Base-by-base conservation (phyloP, 2,888 invertebrate species). In the Zootermopsis nevadensis region DNA sequence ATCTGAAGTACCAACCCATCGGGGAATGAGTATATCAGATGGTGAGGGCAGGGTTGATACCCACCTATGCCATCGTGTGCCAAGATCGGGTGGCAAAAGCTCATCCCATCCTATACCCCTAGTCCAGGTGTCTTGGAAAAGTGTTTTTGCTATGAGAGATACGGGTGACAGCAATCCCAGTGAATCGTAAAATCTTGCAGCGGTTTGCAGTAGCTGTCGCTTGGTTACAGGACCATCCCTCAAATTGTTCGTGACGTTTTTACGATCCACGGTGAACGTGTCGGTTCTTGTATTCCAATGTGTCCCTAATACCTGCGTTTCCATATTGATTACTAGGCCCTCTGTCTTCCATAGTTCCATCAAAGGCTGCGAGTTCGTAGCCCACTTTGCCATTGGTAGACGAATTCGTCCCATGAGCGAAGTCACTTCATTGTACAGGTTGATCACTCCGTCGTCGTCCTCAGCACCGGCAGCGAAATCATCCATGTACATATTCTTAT, bases 401-500 rank as follows among this genome's bases (percentile, higher is more conserved):
- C n/a, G 6, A 48, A 77, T 48, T 15, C 8, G 38, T 22, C 27
- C 22, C 38, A 77, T 77, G 6, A 77, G 38, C 19, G 15, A 6
- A 7, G 77, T 42, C 8, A 77, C 42, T 22, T 80, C 8, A 31
- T 60, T 30, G 48, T 74, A 81, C n/a, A 81, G n/a, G 24, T 2
- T 22, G 69, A 81, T 81, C 10, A 35, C 27, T 24, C 31, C 27
- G 53, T 67, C 24, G 8, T 81, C 72, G 27, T 81, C n/a, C 15
- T 31, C 42, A n/a, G 42, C 27, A 27, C 69, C 30, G n/a, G 74
- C 81, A 10, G 15, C 48, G 24, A 81, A 81, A 19, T 81, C 72
- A n/a, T 81, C 48, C 81, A 81, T 72, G 31, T n/a, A 66, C 8
- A 30, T 76, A 42, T 24, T 76, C 15, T 27, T 79, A 7, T 79